Evolutionary conservation across 2,797 vertebrate genomes (phyloP).

Genomic region (Linurgus olivaceus): DNA sequence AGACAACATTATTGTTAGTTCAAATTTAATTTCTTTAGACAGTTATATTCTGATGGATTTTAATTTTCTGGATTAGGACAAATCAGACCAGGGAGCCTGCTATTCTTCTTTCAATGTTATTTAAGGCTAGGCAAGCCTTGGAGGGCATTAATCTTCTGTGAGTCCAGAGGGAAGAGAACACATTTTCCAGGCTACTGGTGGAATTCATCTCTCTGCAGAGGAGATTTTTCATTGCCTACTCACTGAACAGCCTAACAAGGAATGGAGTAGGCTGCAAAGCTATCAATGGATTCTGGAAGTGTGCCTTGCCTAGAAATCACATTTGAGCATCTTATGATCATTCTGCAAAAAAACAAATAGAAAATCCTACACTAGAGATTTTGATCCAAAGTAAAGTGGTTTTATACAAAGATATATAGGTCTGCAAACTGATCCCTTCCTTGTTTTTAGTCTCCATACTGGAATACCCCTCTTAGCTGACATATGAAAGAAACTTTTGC

Average conservation of each 20-base stretch:
- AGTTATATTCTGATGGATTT: background rate
- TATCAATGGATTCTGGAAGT: constrained; percentile 34
- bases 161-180: constrained; percentile 33
- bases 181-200: constrained; percentile 60
- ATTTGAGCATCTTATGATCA: constrained; percentile 33
- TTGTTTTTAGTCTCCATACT: background rate
- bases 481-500: background rate
- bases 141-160: constrained; percentile 46
- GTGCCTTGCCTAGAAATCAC: constrained; percentile 25
- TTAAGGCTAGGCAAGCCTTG: constrained; percentile 33
- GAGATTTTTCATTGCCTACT: constrained; percentile 60
- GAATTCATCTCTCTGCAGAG: constrained; percentile 56
- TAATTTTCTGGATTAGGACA: background rate
- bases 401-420: background rate
- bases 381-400: background rate
- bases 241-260: constrained; percentile 39
- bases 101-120: constrained; percentile 21
- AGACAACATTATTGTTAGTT: background rate
- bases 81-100: background rate
- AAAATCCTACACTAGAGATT: background rate
- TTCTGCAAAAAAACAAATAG: background rate
- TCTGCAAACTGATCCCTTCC: background rate
- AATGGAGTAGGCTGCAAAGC: constrained; percentile 21
- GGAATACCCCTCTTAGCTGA: background rate
- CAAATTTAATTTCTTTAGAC: background rate